These are phyloP conservation scores for Melolontha melolontha DNA, from an alignment of 2,888 invertebrate genomes.

Conservation along the genomic window DNA sequence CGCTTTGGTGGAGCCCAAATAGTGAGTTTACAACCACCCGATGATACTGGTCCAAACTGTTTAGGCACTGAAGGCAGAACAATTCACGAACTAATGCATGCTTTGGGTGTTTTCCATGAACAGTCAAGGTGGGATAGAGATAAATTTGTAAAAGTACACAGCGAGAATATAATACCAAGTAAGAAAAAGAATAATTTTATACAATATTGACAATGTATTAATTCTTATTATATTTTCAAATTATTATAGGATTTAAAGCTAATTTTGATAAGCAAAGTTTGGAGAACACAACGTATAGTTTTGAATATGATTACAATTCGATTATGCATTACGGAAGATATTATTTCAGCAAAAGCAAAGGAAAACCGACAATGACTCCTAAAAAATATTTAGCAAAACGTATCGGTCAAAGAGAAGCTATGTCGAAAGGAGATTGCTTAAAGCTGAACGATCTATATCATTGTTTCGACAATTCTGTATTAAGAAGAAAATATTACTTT, in stretches of 20 bases:
- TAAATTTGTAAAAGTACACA: slow-evolving; percentile 75
- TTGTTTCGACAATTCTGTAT: slow-evolving; percentile 68
- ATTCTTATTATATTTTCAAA: slow-evolving; percentile 1
- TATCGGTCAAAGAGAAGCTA: slow-evolving; percentile 73
- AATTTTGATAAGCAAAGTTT: slow-evolving; percentile 76
- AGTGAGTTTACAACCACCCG: slow-evolving; percentile 76
- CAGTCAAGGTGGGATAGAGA: slow-evolving; percentile 82
- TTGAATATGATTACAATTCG: slow-evolving; percentile 82
- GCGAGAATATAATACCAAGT: slow-evolving; percentile 76
- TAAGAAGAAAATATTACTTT: slow-evolving; percentile 68
- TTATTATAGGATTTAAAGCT: slow-evolving; percentile 68
- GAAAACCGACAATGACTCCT: slow-evolving; percentile 73
- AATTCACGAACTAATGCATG: slow-evolving; percentile 86
- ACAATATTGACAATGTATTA: neutral
- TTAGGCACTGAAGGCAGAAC: slow-evolving; percentile 77
- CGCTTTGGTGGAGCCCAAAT: slow-evolving; percentile 80
- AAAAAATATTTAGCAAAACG: slow-evolving; percentile 67
- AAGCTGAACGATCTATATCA: slow-evolving; percentile 77
- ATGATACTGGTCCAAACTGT: slow-evolving; percentile 72
- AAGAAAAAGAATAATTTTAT: slow-evolving; percentile 49
- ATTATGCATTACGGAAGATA: slow-evolving; percentile 83
- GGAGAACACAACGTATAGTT: slow-evolving; percentile 74
- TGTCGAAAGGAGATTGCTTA: slow-evolving; percentile 76
- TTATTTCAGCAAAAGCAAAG: slow-evolving; percentile 74
- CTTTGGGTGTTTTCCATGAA: slow-evolving; percentile 85